phyloP scores from a whole-genome alignment of 2,797 vertebrate genomes.

The Sarcoramphus papa region DNA sequence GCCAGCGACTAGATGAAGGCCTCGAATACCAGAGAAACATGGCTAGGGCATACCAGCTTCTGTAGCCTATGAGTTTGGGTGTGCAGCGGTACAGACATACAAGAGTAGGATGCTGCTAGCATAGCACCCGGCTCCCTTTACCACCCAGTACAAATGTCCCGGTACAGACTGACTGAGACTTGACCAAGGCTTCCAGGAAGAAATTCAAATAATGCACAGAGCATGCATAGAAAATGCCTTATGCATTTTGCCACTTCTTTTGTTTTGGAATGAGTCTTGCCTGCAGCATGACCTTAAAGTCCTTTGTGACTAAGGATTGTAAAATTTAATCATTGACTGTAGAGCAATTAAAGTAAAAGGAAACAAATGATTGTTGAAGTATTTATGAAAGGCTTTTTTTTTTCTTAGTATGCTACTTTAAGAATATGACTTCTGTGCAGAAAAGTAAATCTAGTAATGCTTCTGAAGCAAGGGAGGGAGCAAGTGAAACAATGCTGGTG shows the following conservation, averaged over 20 bases:
- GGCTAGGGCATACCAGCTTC: neutral
- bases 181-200: neutral
- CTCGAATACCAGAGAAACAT: neutral
- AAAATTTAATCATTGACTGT: neutral
- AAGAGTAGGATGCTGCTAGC: neutral
- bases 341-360: neutral
- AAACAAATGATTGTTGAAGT: neutral
- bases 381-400: neutral
- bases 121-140: neutral
- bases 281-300: neutral
- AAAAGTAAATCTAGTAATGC: neutral
- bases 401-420: neutral
- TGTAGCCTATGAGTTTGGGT: neutral
- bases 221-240: neutral
- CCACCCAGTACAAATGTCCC: neutral
- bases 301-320: neutral
- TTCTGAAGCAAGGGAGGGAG: neutral
- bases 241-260: neutral
- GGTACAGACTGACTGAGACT: neutral
- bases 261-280: neutral
- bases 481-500: neutral
- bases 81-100: neutral
- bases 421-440: neutral
- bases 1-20: neutral
- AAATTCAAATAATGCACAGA: neutral